Evolutionary conservation across 2,888 invertebrate species (phyloP), one percentile per base, ranked within the genome.

Genomic region (Melinaea menophilus): DNA sequence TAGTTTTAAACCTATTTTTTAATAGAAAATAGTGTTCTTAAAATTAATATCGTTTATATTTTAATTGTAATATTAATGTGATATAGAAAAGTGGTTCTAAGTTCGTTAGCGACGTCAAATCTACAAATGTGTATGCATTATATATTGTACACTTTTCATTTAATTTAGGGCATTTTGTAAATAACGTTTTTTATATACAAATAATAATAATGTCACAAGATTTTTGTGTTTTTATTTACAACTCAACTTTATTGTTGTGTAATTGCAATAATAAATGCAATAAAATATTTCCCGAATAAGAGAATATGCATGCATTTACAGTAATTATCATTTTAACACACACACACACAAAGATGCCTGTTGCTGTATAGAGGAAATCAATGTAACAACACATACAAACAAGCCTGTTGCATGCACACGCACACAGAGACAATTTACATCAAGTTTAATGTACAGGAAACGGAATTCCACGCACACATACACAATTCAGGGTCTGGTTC

Each of bases 401-500:
- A 4, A 54, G 77, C 81, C 81, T 82, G 85, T 85, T 88, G 88
- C 88, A 72, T 66, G 70, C 65, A 64, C 56, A 61, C 57, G 55
- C 61, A 61, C 63, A 68, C 61, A 46, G 51, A 58, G 55, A 69
- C 63, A 66, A 37, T 41, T 41, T 45, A 59, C 58, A 57, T 46
- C 35, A 62, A 57, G 37, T 62, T 62, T 63, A 66, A 64, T 65
- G 72, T 73, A 66, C 73, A 71, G 58, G 56, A 51, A 61, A 66
- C 63, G 66, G 65, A 63, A 67, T 62, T 62, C 54, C 64, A 71
- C 78, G 61, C 80, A 80, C 82, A 81, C 76, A 64, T 54, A 9
- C 5, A 66, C 56, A 68, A 76, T 87, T 87, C 88, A 88, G 85
- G 88, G 88, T 88, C 88, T 87, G 87, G 88, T 80, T 88, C 88